Conservation (phyloP, 2,113 vertebrate genomes). For the Microcebus ravelobensis region DNA sequence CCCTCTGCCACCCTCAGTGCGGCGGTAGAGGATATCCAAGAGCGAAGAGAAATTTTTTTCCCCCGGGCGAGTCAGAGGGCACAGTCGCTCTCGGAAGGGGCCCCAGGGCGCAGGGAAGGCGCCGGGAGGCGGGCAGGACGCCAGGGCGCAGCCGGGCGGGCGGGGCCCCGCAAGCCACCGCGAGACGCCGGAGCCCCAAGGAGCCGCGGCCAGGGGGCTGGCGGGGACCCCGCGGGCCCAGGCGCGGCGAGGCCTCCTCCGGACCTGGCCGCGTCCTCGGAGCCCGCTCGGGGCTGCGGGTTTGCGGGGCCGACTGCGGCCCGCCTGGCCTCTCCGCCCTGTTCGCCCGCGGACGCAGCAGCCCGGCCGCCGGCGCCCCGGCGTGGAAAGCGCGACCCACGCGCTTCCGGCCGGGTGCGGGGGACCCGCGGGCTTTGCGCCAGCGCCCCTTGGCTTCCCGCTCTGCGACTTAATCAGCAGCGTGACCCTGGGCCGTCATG, state of each 20-base stretch:
- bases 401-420: background rate
- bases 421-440: background rate
- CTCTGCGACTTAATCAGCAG: fast-evolving
- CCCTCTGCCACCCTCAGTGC: background rate
- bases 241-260: background rate
- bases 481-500: too few species aligned
- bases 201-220: fast-evolving
- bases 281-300: background rate
- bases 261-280: fast-evolving
- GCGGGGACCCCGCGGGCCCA: fast-evolving
- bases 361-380: fast-evolving
- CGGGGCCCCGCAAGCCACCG: fast-evolving
- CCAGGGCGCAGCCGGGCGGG: fast-evolving
- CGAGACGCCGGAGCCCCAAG: fast-evolving
- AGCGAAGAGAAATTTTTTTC: background rate
- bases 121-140: too few species aligned
- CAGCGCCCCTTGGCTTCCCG: fast-evolving
- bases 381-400: background rate
- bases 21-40: background rate
- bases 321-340: background rate
- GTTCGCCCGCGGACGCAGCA: fast-evolving
- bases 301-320: background rate
- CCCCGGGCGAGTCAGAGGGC: background rate
- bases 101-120: background rate
- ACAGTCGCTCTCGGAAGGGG: fast-evolving